Conservation (phyloP, 2,888 invertebrate genomes). For the Meganola albula region DNA sequence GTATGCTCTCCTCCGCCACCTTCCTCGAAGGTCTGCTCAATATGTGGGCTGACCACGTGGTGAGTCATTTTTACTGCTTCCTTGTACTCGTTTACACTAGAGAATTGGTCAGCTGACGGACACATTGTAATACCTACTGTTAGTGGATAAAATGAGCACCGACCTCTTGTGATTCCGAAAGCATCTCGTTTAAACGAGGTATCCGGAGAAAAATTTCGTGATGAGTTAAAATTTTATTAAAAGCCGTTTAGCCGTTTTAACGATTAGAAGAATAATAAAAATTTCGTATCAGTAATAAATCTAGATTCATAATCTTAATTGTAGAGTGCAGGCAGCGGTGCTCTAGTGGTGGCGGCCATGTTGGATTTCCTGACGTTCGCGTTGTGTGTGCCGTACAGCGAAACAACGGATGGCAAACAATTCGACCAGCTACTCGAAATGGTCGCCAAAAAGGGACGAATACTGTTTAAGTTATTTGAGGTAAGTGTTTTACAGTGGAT, state of each 20-base stretch:
- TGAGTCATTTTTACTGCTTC: too few species aligned
- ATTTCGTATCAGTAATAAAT: too few species aligned
- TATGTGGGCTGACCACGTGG: conserved; percentile 97
- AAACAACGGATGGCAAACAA: conserved; percentile 98
- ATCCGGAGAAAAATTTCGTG: too few species aligned
- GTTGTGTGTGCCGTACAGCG: conserved; percentile 98
- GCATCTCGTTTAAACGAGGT: too few species aligned
- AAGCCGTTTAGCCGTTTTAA: too few species aligned
- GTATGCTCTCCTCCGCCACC: conserved; percentile 91
- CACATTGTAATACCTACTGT: too few species aligned
- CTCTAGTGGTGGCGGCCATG: conserved; percentile 97
- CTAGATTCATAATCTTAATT: too few species aligned
- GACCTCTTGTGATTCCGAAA: too few species aligned
- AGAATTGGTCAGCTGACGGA: too few species aligned
- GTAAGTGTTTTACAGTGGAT: conserved; percentile 69
- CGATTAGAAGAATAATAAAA: too few species aligned
- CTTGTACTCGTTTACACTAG: too few species aligned
- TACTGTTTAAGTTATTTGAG: conserved; percentile 94
- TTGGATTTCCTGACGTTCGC: conserved; percentile 98
- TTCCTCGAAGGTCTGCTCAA: conserved; percentile 96
- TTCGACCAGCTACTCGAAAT: conserved; percentile 95
- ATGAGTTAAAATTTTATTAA: neutral
- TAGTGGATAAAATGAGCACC: too few species aligned
- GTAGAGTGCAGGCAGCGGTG: conserved; percentile 94
- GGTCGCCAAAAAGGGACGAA: conserved; percentile 94